Conservation (phyloP, 2,113 vertebrate genomes). For the Seriola quinqueradiata region DNA sequence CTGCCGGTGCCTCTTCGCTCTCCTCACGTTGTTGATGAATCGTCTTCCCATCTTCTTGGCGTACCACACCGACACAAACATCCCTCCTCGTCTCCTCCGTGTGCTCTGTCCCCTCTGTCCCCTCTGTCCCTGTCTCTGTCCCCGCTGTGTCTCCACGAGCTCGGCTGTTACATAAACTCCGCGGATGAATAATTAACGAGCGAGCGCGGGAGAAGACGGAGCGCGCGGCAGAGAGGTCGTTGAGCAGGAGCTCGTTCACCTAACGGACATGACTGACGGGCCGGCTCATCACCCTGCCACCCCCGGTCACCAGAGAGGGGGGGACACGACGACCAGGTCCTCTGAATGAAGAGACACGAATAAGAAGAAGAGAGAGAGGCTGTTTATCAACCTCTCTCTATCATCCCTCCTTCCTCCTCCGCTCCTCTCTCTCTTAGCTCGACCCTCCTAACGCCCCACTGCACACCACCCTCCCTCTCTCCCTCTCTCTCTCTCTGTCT, state of each 20-base stretch:
- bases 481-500: conserved; percentile 11
- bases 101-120: no score
- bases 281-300: conserved; percentile 24
- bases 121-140: neutral
- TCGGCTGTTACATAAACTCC: conserved; percentile 64
- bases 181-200: conserved; percentile 59
- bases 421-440: conserved; percentile 41
- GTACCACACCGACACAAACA: conserved; percentile 89
- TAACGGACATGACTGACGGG: conserved; percentile 46
- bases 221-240: neutral
- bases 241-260: no score
- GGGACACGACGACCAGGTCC: neutral
- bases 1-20: conserved; percentile 84
- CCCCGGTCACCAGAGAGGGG: conserved; percentile 14
- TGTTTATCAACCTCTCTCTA: conserved; percentile 39
- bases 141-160: neutral
- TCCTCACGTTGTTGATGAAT: conserved; percentile 85
- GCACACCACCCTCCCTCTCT: neutral
- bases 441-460: conserved; percentile 28
- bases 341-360: conserved; percentile 1
- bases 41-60: conserved; percentile 86
- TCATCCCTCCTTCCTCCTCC: conserved; percentile 59
- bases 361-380: conserved; percentile 32
- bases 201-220: neutral
- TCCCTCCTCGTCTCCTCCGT: conserved; percentile 55